These are phyloP conservation scores for Dione juno DNA, from an alignment of 2,888 invertebrate genomes.

Conservation along the genomic window DNA sequence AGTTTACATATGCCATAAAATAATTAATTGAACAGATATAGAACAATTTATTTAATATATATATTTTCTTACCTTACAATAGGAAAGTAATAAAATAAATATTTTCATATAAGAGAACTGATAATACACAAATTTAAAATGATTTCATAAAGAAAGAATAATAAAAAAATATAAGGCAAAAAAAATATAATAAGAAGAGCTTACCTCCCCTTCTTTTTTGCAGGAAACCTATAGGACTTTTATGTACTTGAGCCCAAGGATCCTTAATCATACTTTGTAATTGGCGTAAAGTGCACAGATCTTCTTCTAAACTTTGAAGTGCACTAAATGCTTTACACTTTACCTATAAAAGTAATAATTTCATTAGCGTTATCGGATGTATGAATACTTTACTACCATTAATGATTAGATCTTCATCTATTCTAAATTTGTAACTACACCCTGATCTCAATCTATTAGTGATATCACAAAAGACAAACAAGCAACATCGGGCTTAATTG, in stretches of 20 bases:
- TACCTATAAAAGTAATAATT: slow-evolving; percentile 68
- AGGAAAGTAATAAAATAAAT: too few relatives aligned
- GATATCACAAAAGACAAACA: too few relatives aligned
- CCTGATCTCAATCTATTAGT: too few relatives aligned
- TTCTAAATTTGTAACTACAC: too few relatives aligned
- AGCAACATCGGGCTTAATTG: too few relatives aligned
- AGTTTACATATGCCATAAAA: neutral
- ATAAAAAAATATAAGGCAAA: neutral
- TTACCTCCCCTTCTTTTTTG: slow-evolving; percentile 91
- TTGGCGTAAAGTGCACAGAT: slow-evolving; percentile 91
- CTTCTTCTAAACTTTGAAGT: slow-evolving; percentile 94
- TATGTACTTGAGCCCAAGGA: slow-evolving; percentile 88
- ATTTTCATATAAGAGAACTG: too few relatives aligned
- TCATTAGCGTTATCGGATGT: too few relatives aligned
- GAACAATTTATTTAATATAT: too few relatives aligned
- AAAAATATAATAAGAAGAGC: neutral
- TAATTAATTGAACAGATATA: neutral
- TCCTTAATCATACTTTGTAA: slow-evolving; percentile 89
- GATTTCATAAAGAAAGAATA: neutral
- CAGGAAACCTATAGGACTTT: slow-evolving; percentile 94
- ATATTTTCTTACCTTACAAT: too few relatives aligned
- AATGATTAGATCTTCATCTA: too few relatives aligned
- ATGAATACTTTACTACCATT: too few relatives aligned
- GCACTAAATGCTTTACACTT: slow-evolving; percentile 97
- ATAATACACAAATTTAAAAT: too few relatives aligned